Conservation (phyloP, 1,140 invertebrate species). For the Drosophila subpulchrella region DNA sequence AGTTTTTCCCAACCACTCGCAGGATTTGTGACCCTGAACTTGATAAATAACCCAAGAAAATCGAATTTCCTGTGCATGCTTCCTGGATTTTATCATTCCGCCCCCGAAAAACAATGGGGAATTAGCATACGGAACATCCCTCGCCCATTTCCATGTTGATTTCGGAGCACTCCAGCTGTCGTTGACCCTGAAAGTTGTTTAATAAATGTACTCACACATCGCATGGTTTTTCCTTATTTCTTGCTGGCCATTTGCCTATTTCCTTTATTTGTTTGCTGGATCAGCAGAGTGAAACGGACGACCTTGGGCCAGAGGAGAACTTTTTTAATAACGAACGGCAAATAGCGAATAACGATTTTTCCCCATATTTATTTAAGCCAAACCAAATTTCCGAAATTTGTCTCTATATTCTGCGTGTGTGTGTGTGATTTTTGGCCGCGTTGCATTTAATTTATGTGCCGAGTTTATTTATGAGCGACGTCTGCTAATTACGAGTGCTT, state of each 20-base stretch:
- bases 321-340: slow-evolving; percentile 50
- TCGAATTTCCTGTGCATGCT: slow-evolving; percentile 9
- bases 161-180: slow-evolving; percentile 30
- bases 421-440: slow-evolving; percentile 44
- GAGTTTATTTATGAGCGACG: slow-evolving; percentile 64
- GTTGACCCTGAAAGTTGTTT: slow-evolving; percentile 68
- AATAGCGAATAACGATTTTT: slow-evolving; percentile 37
- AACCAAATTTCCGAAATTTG: slow-evolving; percentile 15
- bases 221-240: slow-evolving; percentile 26
- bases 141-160: slow-evolving; percentile 39
- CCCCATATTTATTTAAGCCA: slow-evolving; percentile 50
- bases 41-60: slow-evolving; percentile 35
- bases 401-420: slow-evolving; percentile 11
- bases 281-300: slow-evolving; percentile 40
- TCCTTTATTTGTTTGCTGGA: slow-evolving; percentile 47
- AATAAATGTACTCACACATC: slow-evolving; percentile 78
- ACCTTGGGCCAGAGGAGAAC: slow-evolving; percentile 25
- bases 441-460: slow-evolving; percentile 57
- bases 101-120: slow-evolving; percentile 16
- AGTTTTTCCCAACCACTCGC: slow-evolving; percentile 1
- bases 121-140: slow-evolving; percentile 37
- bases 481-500: slow-evolving; percentile 68
- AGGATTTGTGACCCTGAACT: slow-evolving; percentile 34
- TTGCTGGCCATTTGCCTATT: slow-evolving; percentile 39
- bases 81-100: slow-evolving; percentile 29